Conservation (phyloP, 2,797 vertebrate species). For the Masticophis lateralis region DNA sequence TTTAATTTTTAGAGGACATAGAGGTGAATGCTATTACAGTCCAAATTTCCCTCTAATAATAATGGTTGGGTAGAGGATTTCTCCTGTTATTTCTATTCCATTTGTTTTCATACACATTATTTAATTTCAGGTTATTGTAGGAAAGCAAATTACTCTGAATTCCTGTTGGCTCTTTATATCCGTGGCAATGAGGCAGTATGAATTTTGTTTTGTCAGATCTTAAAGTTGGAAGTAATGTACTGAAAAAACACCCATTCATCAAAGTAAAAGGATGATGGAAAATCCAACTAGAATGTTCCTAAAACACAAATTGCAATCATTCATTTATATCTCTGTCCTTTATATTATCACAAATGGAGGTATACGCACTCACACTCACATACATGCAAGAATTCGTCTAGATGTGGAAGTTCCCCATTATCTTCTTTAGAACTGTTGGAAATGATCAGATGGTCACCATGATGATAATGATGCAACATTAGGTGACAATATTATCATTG, state of each 20-base stretch:
- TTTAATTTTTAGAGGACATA: background rate
- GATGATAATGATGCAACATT: background rate
- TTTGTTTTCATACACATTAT: background rate
- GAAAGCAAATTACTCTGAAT: background rate
- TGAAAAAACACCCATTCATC: background rate
- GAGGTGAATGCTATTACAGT: background rate
- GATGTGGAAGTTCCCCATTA: background rate
- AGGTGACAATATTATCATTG: background rate
- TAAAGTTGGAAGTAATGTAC: background rate
- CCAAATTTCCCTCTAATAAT: background rate
- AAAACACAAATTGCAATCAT: background rate
- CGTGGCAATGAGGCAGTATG: background rate
- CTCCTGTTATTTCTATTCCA: background rate
- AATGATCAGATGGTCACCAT: background rate
- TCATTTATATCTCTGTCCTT: background rate
- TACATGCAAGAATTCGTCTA: background rate
- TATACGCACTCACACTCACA: background rate
- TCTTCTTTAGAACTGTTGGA: background rate
- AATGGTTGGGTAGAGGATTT: background rate
- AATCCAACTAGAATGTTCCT: background rate
- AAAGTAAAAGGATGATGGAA: background rate
- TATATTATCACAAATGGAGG: background rate
- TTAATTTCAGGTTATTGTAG: background rate
- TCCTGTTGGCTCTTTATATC: background rate
- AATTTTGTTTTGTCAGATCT: background rate